Base-by-base conservation (phyloP, 2,797 vertebrate species). In the Macropodus opercularis region DNA sequence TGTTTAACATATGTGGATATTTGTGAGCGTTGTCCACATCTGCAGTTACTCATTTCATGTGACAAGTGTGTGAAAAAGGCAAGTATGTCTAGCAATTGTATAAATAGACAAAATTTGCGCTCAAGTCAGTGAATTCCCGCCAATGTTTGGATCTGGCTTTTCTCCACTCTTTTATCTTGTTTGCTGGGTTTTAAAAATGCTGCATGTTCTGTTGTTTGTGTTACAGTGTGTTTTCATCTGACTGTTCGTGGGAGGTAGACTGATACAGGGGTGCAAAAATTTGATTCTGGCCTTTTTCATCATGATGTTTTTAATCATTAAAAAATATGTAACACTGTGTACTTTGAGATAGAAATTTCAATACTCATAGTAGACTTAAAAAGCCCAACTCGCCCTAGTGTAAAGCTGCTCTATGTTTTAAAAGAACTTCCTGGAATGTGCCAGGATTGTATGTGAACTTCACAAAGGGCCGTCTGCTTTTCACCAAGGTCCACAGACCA, bases 1-100 rank as follows among this genome's bases (percentile, higher is more conserved):
- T 82, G 80, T 85, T 85, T 86, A 74, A 77, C 68, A 69, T 71
- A 71, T 72, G 62, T 10, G 63, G 61, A 70, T 74, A 75, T 83
- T 80, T 78, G 65, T 76, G 77, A 50, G 71, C 1, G 52, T 35
- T 36, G 44, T 19, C 38, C 74, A 82, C 82, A 84, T 88, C 85
- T 89, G 85, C 86, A 89, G 59, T 79, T 53, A 55, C 75, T 86
- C 82, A 84, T 80, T 77, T 65, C 62, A 54, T 68, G 66, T 79
- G 80, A 87, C 85, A 80, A 81, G 61, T 78, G 76, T 87, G 83
- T 81, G 84, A 81, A 82, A 72, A 70, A 77, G 77, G 58, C 11
- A 14, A 40, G 48, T 52, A 53, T 66, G 66, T 58, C 58, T 34
- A 13, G 39, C 0, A 14, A 63, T 76, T 75, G 76, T 79, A 55